Evolutionary conservation across 30 jellyfish, hydroid and myxozoan species (phyloP).

Genomic region (Sanderia malayensis): DNA sequence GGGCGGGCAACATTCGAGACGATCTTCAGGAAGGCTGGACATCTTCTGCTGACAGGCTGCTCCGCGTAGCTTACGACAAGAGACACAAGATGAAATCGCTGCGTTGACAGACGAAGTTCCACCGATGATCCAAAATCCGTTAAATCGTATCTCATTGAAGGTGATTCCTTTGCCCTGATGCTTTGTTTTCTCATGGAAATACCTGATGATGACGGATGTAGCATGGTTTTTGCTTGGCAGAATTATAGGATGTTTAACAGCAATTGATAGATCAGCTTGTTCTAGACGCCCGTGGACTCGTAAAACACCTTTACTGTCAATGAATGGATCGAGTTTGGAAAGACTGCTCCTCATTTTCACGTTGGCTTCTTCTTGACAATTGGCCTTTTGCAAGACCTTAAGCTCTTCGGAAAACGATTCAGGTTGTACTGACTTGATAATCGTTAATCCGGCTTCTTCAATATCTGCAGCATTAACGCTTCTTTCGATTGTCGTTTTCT

Average conservation of each 20-base stretch:
- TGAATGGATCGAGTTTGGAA: conserved; percentile 10
- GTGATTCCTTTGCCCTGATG: conserved; percentile 49
- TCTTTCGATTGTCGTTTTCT: conserved; percentile 12
- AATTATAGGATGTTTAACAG: conserved; percentile 34
- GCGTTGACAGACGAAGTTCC: conserved; percentile 7
- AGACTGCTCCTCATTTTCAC: conserved; percentile 18
- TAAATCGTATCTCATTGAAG: conserved; percentile 7
- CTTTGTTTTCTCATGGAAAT: conserved; percentile 22
- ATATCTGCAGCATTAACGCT: conserved; percentile 13
- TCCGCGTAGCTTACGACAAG: conserved; percentile 31
- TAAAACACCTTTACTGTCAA: conserved; percentile 3
- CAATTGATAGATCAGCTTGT: conserved; percentile 3
- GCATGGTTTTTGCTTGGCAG: conserved; percentile 16
- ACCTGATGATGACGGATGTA: conserved; percentile 13
- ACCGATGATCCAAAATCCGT: conserved; percentile 35
- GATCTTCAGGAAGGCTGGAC: conserved; percentile 41
- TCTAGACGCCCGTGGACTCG: conserved; percentile 16
- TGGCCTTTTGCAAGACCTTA: conserved; percentile 5
- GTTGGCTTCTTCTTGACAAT: conserved; percentile 14
- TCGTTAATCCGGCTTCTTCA: conserved; percentile 14
- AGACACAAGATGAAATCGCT: conserved; percentile 19
- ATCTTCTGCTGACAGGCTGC: conserved; percentile 26
- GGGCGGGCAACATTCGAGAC: conserved; percentile 8
- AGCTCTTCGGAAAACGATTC: conserved; percentile 16
- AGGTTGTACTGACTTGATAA: conserved; percentile 12